Evolutionary conservation across 1,140 invertebrate genomes (phyloP).

Genomic region (Drosophila trapezifrons): DNA sequence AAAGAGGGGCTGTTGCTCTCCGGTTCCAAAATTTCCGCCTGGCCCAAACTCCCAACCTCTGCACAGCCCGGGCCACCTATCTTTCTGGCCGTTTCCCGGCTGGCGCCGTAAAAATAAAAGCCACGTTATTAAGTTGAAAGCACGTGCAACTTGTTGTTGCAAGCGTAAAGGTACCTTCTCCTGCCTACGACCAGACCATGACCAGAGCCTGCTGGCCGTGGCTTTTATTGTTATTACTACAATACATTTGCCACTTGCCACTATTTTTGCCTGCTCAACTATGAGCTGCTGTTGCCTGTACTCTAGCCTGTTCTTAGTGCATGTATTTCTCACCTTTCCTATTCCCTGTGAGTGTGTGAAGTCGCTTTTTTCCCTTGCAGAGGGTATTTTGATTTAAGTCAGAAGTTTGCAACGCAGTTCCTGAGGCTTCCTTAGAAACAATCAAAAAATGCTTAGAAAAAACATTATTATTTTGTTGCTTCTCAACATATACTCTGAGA

Average conservation of each 20-base stretch:
- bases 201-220: slow-evolving; percentile 63
- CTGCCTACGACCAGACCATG: slow-evolving; percentile 5
- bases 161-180: slow-evolving; percentile 18
- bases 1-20: not conserved
- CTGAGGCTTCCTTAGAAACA: no score
- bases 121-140: slow-evolving; percentile 82
- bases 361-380: slow-evolving; percentile 27
- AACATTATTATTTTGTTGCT: no score
- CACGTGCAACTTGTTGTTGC: slow-evolving; percentile 81
- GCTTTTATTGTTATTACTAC: slow-evolving; percentile 82
- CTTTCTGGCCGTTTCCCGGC: slow-evolving; percentile 18
- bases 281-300: slow-evolving; percentile 9
- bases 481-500: no score
- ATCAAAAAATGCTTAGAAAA: no score
- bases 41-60: not conserved
- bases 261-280: slow-evolving; percentile 72
- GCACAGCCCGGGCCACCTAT: not conserved
- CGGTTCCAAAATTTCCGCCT: slow-evolving; percentile 4
- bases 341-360: slow-evolving; percentile 2
- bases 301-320: slow-evolving; percentile 36
- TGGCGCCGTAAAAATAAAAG: slow-evolving; percentile 78
- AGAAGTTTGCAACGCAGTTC: no score
- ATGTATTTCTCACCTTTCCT: slow-evolving; percentile 74
- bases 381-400: not conserved
- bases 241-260: slow-evolving; percentile 79